Conservation (phyloP, 2,113 vertebrate genomes). For the Phalacrocorax aristotelis region DNA sequence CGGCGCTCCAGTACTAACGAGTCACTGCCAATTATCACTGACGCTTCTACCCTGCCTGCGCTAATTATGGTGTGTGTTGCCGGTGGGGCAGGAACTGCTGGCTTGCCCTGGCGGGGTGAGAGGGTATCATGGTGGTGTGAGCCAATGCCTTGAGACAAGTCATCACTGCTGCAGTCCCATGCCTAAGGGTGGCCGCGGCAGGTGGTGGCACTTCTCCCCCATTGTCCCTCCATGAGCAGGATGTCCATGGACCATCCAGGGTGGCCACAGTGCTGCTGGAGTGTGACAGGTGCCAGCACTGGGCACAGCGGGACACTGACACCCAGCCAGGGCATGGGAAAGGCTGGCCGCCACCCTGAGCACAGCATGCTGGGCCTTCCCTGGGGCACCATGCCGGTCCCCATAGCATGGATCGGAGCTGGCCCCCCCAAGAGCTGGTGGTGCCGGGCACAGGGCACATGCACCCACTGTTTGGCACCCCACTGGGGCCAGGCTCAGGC, state of each 20-base stretch:
- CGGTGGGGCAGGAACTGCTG: constrained; percentile 33
- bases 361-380: not conserved
- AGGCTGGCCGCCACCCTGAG: not conserved
- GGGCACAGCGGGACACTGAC: fast-evolving
- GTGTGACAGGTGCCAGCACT: not conserved
- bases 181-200: fast-evolving
- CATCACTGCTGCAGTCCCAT: not conserved
- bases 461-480: not conserved
- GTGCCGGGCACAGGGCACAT: fast-evolving
- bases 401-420: not conserved
- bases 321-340: not conserved
- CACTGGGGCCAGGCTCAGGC: fast-evolving
- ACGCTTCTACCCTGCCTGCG: not conserved
- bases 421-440: not conserved
- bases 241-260: not conserved
- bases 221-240: not conserved
- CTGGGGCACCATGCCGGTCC: fast-evolving
- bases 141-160: fast-evolving
- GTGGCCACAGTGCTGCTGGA: not conserved
- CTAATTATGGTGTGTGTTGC: not conserved
- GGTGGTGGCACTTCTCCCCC: not conserved
- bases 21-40: constrained; percentile 25
- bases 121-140: not conserved
- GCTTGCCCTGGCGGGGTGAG: not conserved
- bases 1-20: not conserved